Conservation (phyloP, 2,113 vertebrate species). For the Scalopus aquaticus region DNA sequence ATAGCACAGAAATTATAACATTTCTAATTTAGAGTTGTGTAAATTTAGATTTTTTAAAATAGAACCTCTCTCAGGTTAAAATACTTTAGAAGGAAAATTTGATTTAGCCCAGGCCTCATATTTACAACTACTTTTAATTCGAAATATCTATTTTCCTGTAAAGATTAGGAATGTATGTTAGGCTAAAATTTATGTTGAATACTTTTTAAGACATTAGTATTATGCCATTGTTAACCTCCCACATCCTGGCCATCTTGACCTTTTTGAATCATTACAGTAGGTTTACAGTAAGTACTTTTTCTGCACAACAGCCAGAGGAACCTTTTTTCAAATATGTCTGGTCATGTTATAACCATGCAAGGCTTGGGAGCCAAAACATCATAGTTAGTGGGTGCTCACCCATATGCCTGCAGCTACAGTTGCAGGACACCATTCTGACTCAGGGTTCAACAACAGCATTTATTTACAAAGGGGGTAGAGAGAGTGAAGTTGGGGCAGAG, state of each 20-base stretch:
- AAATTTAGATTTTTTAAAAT: constrained; percentile 2
- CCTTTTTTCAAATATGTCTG: neutral
- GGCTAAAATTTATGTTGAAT: neutral
- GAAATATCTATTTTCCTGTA: neutral
- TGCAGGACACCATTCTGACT: too few species aligned
- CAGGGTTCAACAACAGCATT: too few species aligned
- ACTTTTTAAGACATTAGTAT: neutral
- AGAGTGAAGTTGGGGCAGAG: too few species aligned
- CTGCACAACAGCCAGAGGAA: neutral
- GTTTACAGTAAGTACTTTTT: neutral
- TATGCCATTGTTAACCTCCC: neutral
- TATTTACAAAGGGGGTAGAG: too few species aligned
- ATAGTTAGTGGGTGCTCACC: too few species aligned
- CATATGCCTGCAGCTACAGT: too few species aligned
- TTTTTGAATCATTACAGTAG: neutral
- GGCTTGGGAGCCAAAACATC: too few species aligned
- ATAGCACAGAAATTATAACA: neutral
- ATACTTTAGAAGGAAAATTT: neutral
- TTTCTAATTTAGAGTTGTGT: constrained; percentile 31
- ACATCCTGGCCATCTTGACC: neutral
- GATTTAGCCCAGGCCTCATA: neutral
- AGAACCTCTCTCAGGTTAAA: neutral
- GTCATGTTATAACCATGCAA: neutral
- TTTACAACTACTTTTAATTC: neutral
- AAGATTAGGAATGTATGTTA: neutral